phyloP scores from a whole-genome alignment of 2,888 invertebrate species.

The Melieria picta region DNA sequence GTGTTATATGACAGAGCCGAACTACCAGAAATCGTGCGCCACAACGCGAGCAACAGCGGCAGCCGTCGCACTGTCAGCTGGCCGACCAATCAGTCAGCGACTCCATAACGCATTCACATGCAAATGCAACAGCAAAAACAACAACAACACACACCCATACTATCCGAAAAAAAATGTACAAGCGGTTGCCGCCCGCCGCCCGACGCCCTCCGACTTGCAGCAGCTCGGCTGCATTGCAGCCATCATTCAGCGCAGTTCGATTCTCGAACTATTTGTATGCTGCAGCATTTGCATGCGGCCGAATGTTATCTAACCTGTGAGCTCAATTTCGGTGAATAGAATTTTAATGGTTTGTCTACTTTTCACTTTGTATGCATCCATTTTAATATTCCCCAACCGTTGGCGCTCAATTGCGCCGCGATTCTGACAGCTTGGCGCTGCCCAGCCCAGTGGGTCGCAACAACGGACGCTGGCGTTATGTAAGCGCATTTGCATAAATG shows the following conservation, averaged over 20 bases:
- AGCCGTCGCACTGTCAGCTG: background rate
- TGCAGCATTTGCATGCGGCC: background rate
- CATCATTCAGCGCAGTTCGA: too few species aligned
- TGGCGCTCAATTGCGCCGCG: background rate
- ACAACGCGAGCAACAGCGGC: background rate
- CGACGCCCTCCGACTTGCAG: too few species aligned
- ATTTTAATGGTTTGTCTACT: slow-evolving; percentile 2
- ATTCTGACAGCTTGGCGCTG: background rate
- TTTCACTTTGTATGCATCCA: background rate
- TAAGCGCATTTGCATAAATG: slow-evolving; percentile 43
- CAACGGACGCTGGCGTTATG: slow-evolving; percentile 33
- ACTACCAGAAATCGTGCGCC: too few species aligned
- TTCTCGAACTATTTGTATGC: too few species aligned
- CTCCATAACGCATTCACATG: too few species aligned
- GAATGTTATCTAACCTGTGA: slow-evolving; percentile 40
- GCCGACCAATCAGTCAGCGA: too few species aligned
- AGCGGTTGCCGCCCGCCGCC: too few species aligned
- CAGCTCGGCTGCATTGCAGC: too few species aligned
- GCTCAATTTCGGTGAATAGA: slow-evolving; percentile 17
- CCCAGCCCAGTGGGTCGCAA: background rate
- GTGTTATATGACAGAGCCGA: too few species aligned
- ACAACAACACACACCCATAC: too few species aligned
- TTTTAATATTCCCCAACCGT: background rate
- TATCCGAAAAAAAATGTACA: too few species aligned
- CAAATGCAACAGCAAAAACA: too few species aligned